Conservation (phyloP, 2,888 invertebrate species). For the Heliconius hortense region DNA sequence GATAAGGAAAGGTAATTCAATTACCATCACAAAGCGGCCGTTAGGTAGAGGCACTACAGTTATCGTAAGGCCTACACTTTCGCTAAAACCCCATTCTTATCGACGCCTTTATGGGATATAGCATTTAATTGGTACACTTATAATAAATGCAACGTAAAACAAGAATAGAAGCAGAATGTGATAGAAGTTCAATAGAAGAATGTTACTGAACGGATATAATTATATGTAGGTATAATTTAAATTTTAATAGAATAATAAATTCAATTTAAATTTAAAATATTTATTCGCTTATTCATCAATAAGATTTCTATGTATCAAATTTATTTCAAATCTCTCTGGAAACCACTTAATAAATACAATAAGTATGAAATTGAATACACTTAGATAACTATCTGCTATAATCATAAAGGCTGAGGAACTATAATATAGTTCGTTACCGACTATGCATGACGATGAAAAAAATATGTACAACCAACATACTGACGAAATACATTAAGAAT, state of each 20-base stretch:
- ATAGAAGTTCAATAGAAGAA: too few relatives aligned
- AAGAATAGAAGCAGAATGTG: not conserved
- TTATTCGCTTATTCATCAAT: not conserved
- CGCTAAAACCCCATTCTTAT: conserved; percentile 17
- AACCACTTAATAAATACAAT: too few relatives aligned
- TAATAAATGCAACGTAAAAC: not conserved
- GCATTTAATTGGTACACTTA: conserved; percentile 12
- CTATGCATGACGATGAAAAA: conserved; percentile 2
- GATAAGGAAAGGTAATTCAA: conserved; percentile 64
- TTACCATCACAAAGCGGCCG: conserved; percentile 59
- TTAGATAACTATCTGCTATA: not conserved
- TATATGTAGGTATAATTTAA: too few relatives aligned
- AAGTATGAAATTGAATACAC: not conserved
- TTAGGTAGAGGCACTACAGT: conserved; percentile 32
- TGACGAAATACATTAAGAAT: not conserved
- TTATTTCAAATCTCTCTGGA: not conserved
- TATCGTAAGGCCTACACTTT: conserved; percentile 24
- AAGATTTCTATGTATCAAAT: not conserved
- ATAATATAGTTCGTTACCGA: not conserved
- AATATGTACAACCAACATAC: not conserved
- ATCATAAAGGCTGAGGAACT: not conserved
- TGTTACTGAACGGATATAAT: too few relatives aligned
- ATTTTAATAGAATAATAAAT: too few relatives aligned
- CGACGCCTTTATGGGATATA: conserved; percentile 6
- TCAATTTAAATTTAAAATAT: too few relatives aligned